Conservation (phyloP, 1,140 invertebrate genomes). For the Trachelipus rathkii region DNA sequence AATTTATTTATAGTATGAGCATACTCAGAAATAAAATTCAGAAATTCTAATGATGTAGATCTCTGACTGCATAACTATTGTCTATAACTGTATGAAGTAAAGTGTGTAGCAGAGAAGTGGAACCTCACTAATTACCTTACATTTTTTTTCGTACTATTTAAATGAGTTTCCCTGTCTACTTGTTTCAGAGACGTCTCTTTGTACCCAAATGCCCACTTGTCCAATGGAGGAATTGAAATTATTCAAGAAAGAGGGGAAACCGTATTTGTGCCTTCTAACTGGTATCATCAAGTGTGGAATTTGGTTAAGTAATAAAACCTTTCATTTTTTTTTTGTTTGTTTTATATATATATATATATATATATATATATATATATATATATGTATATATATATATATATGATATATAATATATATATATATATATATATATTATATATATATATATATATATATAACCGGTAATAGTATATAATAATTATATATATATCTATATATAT, state of each 20-base stretch:
- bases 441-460: background rate
- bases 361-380: too few relatives aligned
- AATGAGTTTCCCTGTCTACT: background rate
- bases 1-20: too few relatives aligned
- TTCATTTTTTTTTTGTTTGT: too few relatives aligned
- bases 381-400: too few relatives aligned
- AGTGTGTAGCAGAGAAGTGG: background rate
- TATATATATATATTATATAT: too few relatives aligned
- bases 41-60: too few relatives aligned
- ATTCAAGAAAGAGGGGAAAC: conserved; percentile 83
- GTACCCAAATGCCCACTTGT: conserved; percentile 31
- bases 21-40: too few relatives aligned
- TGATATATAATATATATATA: too few relatives aligned
- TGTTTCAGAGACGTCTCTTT: conserved; percentile 23
- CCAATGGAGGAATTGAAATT: conserved; percentile 59
- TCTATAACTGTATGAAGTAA: background rate
- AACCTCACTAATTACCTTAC: background rate
- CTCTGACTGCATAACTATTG: too few relatives aligned
- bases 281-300: conserved; percentile 96
- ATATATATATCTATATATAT: background rate
- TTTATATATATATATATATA: too few relatives aligned
- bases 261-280: conserved; percentile 92
- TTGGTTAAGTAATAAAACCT: conserved; percentile 55
- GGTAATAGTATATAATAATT: too few relatives aligned
- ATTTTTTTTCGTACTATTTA: background rate